These are phyloP conservation scores for Lophius americanus DNA, from an alignment of 2,797 vertebrate genomes.

Conservation along the genomic window DNA sequence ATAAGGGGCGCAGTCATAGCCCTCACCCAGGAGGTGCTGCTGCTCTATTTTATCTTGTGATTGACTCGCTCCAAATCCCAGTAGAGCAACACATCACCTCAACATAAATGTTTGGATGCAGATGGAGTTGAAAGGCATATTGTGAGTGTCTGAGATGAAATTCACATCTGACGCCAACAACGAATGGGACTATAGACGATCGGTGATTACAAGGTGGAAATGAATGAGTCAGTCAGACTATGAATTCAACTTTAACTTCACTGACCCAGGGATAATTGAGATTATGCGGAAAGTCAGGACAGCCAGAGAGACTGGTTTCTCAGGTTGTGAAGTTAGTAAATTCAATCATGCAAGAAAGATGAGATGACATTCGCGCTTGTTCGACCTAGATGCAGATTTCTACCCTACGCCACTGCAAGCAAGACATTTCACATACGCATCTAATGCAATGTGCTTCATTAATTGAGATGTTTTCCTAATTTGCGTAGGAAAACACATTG, in stretches of 20 bases:
- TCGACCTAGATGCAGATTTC: slow-evolving; percentile 30
- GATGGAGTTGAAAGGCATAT: slow-evolving; percentile 75
- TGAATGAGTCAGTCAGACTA: slow-evolving; percentile 59
- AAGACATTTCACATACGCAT: slow-evolving; percentile 25
- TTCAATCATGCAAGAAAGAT: slow-evolving; percentile 45
- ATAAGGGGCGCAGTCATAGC: slow-evolving; percentile 22
- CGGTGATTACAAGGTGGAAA: slow-evolving; percentile 67
- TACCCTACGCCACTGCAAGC: slow-evolving; percentile 20
- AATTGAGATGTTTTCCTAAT: slow-evolving; percentile 32
- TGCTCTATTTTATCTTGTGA: slow-evolving; percentile 36
- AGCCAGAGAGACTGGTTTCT: slow-evolving; percentile 44
- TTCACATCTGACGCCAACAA: slow-evolving; percentile 74
- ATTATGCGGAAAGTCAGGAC: slow-evolving; percentile 45
- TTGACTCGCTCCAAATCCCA: slow-evolving; percentile 48
- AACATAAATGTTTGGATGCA: slow-evolving; percentile 68
- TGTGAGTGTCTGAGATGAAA: slow-evolving; percentile 69
- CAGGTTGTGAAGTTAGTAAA: slow-evolving; percentile 39
- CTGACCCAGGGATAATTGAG: slow-evolving; percentile 50
- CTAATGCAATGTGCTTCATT: slow-evolving; percentile 27
- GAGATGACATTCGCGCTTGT: slow-evolving; percentile 20
- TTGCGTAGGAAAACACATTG: slow-evolving; percentile 5
- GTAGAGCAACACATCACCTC: slow-evolving; percentile 38
- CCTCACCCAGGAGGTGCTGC: slow-evolving; percentile 10
- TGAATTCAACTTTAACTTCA: slow-evolving; percentile 63
- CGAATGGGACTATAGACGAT: slow-evolving; percentile 67